These are phyloP conservation scores for Gymnocephalus cernua DNA, from an alignment of 2,113 vertebrate species.

Conservation along the genomic window DNA sequence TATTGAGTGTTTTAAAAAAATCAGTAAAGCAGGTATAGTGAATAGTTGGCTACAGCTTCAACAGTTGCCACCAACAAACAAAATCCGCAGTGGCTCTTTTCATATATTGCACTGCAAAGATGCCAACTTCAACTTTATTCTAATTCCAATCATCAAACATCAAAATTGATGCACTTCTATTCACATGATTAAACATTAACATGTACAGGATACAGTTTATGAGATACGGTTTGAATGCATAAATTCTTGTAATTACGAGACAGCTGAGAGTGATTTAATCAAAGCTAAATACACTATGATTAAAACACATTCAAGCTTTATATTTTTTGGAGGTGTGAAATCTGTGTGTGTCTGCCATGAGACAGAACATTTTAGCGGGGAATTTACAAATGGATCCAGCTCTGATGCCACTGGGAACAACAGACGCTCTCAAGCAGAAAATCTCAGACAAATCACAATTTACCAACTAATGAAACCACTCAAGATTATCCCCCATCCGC, in stretches of 20 bases:
- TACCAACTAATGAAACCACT: conserved; percentile 79
- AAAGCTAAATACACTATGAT: conserved; percentile 68
- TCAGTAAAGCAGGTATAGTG: conserved; percentile 37
- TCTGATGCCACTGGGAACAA: conserved; percentile 73
- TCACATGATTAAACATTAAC: conserved; percentile 59
- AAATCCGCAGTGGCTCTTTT: conserved; percentile 38
- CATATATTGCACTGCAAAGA: conserved; percentile 38
- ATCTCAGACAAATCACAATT: conserved; percentile 81
- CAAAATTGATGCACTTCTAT: conserved; percentile 35
- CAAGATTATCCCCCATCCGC: conserved; percentile 67
- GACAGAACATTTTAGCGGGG: conserved; percentile 65
- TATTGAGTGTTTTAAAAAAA: conserved; percentile 34
- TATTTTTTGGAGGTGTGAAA: conserved; percentile 66
- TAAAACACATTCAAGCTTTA: conserved; percentile 64
- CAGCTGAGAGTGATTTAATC: conserved; percentile 64
- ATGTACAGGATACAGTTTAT: conserved; percentile 48
- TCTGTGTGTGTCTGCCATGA: conserved; percentile 56
- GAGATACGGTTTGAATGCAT: conserved; percentile 46
- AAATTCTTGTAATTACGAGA: conserved; percentile 60
- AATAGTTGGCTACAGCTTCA: conserved; percentile 45
- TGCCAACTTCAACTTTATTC: conserved; percentile 39
- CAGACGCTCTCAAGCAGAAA: conserved; percentile 71
- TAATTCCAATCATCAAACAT: conserved; percentile 44
- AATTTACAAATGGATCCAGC: conserved; percentile 76
- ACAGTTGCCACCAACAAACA: conserved; percentile 38